Base-by-base conservation (phyloP, 2,797 vertebrate species). In the Pteronotus mesoamericanus region DNA sequence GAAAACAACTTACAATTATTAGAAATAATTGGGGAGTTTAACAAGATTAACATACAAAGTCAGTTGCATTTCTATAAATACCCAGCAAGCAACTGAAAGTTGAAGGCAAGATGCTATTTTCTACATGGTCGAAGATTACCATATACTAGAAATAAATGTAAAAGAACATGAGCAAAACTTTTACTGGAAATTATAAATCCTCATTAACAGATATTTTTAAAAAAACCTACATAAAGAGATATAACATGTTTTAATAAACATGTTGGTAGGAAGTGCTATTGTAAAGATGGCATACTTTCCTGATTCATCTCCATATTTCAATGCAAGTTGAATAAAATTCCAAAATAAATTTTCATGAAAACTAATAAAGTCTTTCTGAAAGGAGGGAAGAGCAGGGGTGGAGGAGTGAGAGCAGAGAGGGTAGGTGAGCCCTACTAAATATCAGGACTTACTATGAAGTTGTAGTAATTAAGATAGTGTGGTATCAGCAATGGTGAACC, bases 11-110 rank as follows among this genome's bases (percentile, higher is more conserved):
- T 80, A 91, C 6, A 55, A 69, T 91, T 88, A 89, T 61, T 91
- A 59, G 64, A 69, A 74, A 68, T 85, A 79, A 94, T 39, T 69
- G 66, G 48, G 57, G 2, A 80, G 12, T 74, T 88, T 85, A 79
- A 12, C 37, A 37, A 86, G 29, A 77, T 75, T 69, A 96, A 51
- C 39, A 75, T 82, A 59, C 7, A 46, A 77, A 77, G 9, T 79
- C 61, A 74, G 64, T 68, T 88, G 46, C 26, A 80, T 80, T 94
- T 92, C n/a, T 86, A 39, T 80, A 92, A 91, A 86, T 1, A 34
- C n/a, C 89, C 18, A 77, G 10, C 48, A 95, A 74, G 85, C 42
- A 95, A 91, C 42, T 69, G 19, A 89, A 91, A 68, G 59, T 68
- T 86, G 87, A 69, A 86, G 72, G 83, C 44, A 83, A 91, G 29